Conservation (phyloP, 2,113 vertebrate species). For the Campylomormyrus tamandua region DNA sequence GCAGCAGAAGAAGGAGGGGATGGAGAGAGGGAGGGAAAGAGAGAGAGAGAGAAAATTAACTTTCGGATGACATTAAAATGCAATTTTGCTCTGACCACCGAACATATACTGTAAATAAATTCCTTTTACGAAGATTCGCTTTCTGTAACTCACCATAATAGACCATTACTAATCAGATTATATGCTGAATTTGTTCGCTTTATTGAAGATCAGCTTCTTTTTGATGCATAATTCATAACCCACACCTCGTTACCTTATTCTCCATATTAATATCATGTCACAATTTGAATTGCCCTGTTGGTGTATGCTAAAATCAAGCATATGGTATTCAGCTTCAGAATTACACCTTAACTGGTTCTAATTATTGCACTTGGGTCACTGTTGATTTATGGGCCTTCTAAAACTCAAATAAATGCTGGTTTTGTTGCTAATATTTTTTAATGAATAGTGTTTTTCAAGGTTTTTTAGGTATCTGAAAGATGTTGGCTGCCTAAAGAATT, state of each 20-base stretch:
- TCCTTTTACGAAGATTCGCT: conserved; percentile 86
- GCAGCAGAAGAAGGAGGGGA: conserved; percentile 19
- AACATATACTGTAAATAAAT: conserved; percentile 98
- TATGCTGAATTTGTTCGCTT: conserved; percentile 86
- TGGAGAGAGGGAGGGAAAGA: conserved; percentile 21
- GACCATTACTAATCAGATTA: conserved; percentile 94
- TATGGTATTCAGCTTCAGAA: conserved; percentile 81
- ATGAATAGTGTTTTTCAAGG: conserved; percentile 99
- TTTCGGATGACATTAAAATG: conserved; percentile 84
- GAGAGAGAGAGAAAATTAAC: conserved; percentile 64
- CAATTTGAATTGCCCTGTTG: conserved; percentile 89
- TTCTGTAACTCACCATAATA: conserved; percentile 98
- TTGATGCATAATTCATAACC: conserved; percentile 86
- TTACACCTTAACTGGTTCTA: conserved; percentile 99
- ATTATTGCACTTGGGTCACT: conserved; percentile 99
- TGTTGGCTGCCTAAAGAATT: conserved; percentile 99
- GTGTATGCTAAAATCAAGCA: conserved; percentile 84
- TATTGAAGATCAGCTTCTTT: conserved; percentile 80
- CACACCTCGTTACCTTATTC: conserved; percentile 86
- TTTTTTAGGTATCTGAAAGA: conserved; percentile 96
- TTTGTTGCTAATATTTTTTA: conserved; percentile 71
- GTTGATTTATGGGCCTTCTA: conserved; percentile 99
- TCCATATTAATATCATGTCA: conserved; percentile 86
- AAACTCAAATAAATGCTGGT: conserved; percentile 99
- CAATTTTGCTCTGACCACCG: conserved; percentile 69